phyloP scores from a whole-genome alignment of 64 coral and sea anemone genomes.

The Montipora capricornis region DNA sequence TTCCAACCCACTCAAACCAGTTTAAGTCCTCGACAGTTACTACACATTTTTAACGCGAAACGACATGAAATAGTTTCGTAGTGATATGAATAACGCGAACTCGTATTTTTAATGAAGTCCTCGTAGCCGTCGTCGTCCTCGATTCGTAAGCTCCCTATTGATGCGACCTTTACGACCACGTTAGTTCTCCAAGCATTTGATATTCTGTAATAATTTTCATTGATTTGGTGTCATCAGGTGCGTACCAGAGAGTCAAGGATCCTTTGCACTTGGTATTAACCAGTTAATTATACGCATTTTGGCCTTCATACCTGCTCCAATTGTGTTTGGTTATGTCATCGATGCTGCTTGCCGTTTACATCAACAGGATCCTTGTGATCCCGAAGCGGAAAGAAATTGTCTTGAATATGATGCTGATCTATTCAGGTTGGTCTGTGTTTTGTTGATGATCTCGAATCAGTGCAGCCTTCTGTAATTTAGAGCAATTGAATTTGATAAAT shows the following conservation, averaged over 20 bases:
- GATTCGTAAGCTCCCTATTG: no score
- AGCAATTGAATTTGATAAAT: no score
- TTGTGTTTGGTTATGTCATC: constrained; percentile 82
- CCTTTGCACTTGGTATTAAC: constrained; percentile 92
- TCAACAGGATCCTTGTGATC: constrained; percentile 87
- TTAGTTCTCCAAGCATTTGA: no score
- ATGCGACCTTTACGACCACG: no score
- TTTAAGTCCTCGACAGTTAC: no score
- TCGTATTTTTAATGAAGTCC: no score
- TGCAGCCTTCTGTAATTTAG: no score
- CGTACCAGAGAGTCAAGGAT: constrained; percentile 96
- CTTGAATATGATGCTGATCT: constrained; percentile 89
- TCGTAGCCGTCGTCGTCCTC: no score
- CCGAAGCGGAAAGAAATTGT: constrained; percentile 79
- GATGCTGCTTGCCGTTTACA: constrained; percentile 80
- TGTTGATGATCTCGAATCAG: neutral
- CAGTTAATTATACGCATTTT: constrained; percentile 87
- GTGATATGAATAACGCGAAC: no score
- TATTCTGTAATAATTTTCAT: neutral
- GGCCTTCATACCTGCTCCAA: constrained; percentile 92
- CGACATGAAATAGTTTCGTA: no score
- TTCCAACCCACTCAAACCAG: no score
- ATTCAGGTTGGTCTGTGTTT: constrained; percentile 68
- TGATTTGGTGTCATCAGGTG: constrained; percentile 56
- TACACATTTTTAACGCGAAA: no score